phyloP scores from a whole-genome alignment of 2,888 invertebrate genomes.

The Helicoverpa assulta region DNA sequence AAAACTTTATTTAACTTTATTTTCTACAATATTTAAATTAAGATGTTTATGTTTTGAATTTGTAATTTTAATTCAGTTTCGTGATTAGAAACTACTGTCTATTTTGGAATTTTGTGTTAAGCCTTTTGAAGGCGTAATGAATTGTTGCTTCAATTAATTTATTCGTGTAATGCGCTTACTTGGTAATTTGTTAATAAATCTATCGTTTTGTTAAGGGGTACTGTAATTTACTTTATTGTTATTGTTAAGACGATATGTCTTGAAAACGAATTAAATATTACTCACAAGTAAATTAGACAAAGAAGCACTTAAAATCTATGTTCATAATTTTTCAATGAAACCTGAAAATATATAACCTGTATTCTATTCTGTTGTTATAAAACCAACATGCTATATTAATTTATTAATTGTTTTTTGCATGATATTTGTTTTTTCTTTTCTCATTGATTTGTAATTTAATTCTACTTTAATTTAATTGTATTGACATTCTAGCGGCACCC shows the following conservation, averaged over 20 bases:
- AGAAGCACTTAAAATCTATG: not conserved
- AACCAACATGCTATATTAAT: too few relatives aligned
- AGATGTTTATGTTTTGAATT: constrained; percentile 23
- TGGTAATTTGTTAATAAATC: constrained; percentile 3
- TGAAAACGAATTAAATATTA: too few relatives aligned
- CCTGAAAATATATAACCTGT: too few relatives aligned
- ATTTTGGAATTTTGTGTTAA: not conserved
- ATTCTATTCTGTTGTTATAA: too few relatives aligned
- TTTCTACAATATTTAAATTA: constrained; percentile 4
- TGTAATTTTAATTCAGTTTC: constrained; percentile 31
- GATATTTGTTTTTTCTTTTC: too few relatives aligned
- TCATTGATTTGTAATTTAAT: too few relatives aligned
- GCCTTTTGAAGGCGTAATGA: constrained; percentile 4
- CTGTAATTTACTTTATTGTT: constrained; percentile 1
- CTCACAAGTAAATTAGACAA: not conserved
- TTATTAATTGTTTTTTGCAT: too few relatives aligned
- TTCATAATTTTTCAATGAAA: too few relatives aligned
- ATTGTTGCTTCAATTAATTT: not conserved
- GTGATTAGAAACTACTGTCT: constrained; percentile 17
- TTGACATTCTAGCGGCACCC: too few relatives aligned
- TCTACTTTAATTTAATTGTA: too few relatives aligned
- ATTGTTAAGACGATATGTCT: not conserved
- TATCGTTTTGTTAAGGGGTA: not conserved
- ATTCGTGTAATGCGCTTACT: constrained; percentile 2
- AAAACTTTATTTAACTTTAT: constrained; percentile 14